A percentile compares a stretch with the other conserved stretches of the same genome.
Evolutionary conservation across 2,113 vertebrate species (phyloP).

Genomic region (Takifugu flavidus): DNA sequence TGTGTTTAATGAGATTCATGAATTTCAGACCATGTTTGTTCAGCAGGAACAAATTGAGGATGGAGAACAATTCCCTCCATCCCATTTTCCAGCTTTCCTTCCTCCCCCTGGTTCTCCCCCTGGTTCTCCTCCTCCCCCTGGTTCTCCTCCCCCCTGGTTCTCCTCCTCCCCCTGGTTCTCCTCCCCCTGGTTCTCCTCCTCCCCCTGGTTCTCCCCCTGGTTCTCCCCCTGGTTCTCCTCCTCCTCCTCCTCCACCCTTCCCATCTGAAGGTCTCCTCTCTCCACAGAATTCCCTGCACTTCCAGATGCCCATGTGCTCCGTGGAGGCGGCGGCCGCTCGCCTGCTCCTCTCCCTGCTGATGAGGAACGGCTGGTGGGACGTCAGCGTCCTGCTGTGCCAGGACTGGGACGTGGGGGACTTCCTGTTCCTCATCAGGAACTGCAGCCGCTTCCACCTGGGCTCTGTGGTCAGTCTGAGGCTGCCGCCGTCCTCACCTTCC

Average conservation of each 20-base stretch:
- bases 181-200: too few species aligned
- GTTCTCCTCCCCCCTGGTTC: background rate
- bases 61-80: constrained; percentile 2
- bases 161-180: background rate
- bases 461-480: constrained; percentile 87
- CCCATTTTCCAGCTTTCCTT: background rate
- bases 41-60: constrained; percentile 45
- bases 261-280: constrained; percentile 2
- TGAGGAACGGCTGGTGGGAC: constrained; percentile 96
- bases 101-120: too few species aligned
- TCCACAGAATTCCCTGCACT: constrained; percentile 89
- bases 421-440: constrained; percentile 85
- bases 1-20: constrained; percentile 58
- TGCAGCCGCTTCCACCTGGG: constrained; percentile 89
- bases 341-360: constrained; percentile 87
- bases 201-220: too few species aligned
- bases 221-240: too few species aligned
- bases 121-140: background rate
- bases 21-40: constrained; percentile 37
- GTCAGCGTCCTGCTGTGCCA: constrained; percentile 92
- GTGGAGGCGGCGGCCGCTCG: constrained; percentile 74
- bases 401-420: constrained; percentile 89
- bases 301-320: constrained; percentile 90
- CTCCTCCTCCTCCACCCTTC: background rate
- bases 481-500: constrained; percentile 65